A percentile compares a stretch with the other conserved stretches of the same genome.
Conservation (phyloP, 2,797 vertebrate genomes). For the Peromyscus aztecus region DNA sequence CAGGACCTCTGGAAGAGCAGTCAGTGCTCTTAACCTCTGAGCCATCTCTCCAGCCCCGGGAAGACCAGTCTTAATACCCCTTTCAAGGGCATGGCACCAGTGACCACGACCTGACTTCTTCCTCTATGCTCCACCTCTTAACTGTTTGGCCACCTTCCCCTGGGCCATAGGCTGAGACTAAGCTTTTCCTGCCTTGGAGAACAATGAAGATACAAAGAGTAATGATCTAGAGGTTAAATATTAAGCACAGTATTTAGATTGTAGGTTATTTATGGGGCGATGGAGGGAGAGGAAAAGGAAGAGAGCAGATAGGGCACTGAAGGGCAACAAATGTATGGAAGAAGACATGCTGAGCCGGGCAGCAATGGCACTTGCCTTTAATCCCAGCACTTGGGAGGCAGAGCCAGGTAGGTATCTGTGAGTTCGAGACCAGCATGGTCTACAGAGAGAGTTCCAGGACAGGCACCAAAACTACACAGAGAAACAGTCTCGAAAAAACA, state of each 20-base stretch:
- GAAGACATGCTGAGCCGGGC: too few species aligned
- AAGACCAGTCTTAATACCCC: background rate
- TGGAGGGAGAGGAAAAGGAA: background rate
- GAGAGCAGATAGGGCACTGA: background rate
- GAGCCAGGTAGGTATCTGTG: too few species aligned
- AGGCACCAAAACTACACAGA: too few species aligned
- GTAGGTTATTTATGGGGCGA: background rate
- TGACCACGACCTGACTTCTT: background rate
- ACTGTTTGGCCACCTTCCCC: background rate
- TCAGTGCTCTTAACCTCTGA: too few species aligned
- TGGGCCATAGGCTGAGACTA: background rate
- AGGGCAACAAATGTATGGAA: background rate
- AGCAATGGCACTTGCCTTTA: fast-evolving
- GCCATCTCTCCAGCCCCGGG: too few species aligned
- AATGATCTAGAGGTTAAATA: background rate
- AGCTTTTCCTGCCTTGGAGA: background rate
- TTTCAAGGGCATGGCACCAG: background rate
- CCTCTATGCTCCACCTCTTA: background rate
- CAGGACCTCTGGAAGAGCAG: too few species aligned
- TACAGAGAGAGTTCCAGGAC: too few species aligned
- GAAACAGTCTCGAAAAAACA: too few species aligned
- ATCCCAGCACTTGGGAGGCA: too few species aligned
- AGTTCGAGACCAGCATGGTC: too few species aligned
- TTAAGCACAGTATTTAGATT: background rate
- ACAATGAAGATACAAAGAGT: background rate